Evolutionary conservation across 2,113 vertebrate species (phyloP), one percentile per base, ranked within the genome.

Genomic region (Caretta caretta): DNA sequence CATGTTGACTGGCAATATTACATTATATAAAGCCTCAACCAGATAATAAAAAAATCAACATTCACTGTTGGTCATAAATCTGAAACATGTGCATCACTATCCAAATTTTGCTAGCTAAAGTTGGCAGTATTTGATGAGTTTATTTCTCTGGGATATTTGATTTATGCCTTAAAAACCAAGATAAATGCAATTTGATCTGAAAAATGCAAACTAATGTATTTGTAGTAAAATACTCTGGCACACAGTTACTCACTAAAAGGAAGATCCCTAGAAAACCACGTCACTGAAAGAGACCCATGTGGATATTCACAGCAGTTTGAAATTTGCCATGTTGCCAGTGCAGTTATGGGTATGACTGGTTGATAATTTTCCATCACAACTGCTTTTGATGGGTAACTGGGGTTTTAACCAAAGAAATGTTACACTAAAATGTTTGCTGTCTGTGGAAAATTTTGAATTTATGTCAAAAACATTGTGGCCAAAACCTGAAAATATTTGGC

Each of bases 141-240:
- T 94, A 90, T 93, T 97, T 97, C 89, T 94, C 91, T 62, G n/a
- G 76, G 83, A 91, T 95, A 96, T 96, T 96, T 96, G 96, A 96
- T 97, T 97, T 96, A 96, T 91, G 91, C 85, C 80, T 86, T 72
- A 95, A 97, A 96, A 96, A 85, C 86, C 89, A 90, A 97, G 96
- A 94, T 90, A 97, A 97, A 97, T 89, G 57, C 84, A 92, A 96
- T 96, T 96, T 92, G 81, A 79, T 86, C 69, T 91, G 84, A 96
- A 95, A 95, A 95, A 49, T 93, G 75, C 78, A 89, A 86, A 93
- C 69, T 91, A 95, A 97, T 97, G 92, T 88, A 90, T 92, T 91
- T 96, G 49, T 69, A 92, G 92, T 93, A 95, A 96, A 97, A 89
- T 94, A 92, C 48, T 96, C 91, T 95, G 93, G 94, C 93, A 93